phyloP scores from a whole-genome alignment of 2,797 vertebrate genomes.

The Discoglossus pictus region DNA sequence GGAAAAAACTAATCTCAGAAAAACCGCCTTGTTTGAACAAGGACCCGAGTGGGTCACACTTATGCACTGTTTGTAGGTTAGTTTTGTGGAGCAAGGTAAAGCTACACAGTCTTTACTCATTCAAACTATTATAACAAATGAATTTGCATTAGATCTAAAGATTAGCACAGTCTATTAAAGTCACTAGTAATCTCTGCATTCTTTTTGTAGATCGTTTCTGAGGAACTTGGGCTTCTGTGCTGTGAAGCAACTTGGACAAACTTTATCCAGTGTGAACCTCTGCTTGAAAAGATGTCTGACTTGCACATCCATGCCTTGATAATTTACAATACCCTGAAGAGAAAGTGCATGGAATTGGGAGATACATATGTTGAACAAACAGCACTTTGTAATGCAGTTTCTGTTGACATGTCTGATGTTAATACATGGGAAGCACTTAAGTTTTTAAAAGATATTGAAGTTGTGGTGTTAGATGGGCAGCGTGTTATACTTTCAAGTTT shows the following conservation, averaged over 20 bases:
- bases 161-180: too few species aligned
- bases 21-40: too few species aligned
- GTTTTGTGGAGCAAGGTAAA: too few species aligned
- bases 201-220: constrained; percentile 67
- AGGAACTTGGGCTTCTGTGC: constrained; percentile 64
- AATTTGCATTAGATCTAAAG: too few species aligned
- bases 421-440: constrained; percentile 67
- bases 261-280: constrained; percentile 63
- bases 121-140: too few species aligned
- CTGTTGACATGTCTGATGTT: constrained; percentile 50
- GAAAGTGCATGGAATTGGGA: constrained; percentile 66
- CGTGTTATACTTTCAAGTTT: constrained; percentile 67
- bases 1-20: too few species aligned
- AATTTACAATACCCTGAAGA: constrained; percentile 71
- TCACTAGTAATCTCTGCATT: not conserved
- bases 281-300: constrained; percentile 65
- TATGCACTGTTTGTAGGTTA: too few species aligned
- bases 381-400: constrained; percentile 55
- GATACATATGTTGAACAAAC: constrained; percentile 71
- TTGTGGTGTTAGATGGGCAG: constrained; percentile 65
- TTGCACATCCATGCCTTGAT: constrained; percentile 70
- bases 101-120: too few species aligned
- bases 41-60: too few species aligned
- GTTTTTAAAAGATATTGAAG: constrained; percentile 68
- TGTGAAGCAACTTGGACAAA: constrained; percentile 71